Base-by-base conservation (phyloP, 2,888 invertebrate genomes). In the Eilema depressum region DNA sequence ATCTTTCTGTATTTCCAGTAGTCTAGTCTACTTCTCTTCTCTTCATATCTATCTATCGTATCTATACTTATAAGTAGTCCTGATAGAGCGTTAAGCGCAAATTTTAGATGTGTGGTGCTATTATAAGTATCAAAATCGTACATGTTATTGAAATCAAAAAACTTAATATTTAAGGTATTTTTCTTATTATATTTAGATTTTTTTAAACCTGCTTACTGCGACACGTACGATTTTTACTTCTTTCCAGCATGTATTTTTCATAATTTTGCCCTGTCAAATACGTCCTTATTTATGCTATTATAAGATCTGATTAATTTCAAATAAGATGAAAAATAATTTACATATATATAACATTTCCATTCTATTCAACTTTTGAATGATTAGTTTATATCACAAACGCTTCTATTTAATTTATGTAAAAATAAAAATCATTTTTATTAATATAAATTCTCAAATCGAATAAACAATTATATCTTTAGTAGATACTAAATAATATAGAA, bases 91-190 rank as follows among this genome's bases (percentile, higher is more conserved):
- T 79, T 68, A 71, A 68, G 74, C 75, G 83, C 85, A 86, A 83
- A 83, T 76, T 79, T 82, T 91, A 91, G 91, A 84, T 83, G 92
- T 91, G 90, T 92, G 93, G 92, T 93, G 92, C 92, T 92, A 92
- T 79, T 84, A 75, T 85, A 86, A 87, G 87, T 83, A 78, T 77
- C 80, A 76, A 77, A 66, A 73, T 67, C 67, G 61, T 66, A 62
- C 63, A 74, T 71, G 17, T 23, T 73, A 72, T 14, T 68, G 47
- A 65, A 61, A n/a, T 53, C 12, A 37, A 59, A 33, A 23, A 20
- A 47, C 20, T 25, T 65, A n/a, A 12, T 3, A 17, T 57, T 10
- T 17, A 8, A 30, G 14, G 1, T 17, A 7, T 30, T 57, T 41
- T 20, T 57, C 33, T 59, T 12, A 4, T 23, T n/a, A 17, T n/a